phyloP scores from a whole-genome alignment of 2,888 invertebrate species.

The Dichetophora obliterata region DNA sequence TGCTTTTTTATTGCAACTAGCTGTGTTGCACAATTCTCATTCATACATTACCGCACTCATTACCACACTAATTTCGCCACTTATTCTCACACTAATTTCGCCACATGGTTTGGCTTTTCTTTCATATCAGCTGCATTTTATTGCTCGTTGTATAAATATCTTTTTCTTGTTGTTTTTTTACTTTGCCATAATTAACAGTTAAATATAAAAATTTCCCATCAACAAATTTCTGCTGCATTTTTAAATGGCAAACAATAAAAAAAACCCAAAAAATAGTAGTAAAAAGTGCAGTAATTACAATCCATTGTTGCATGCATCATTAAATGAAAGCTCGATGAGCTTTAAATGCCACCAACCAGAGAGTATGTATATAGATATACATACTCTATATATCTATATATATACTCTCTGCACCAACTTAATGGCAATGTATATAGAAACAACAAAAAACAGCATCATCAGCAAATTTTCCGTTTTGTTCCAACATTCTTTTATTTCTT shows the following conservation, averaged over 20 bases:
- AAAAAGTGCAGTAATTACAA: slow-evolving; percentile 2
- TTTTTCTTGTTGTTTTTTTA: background rate
- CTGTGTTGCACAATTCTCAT: slow-evolving; percentile 2
- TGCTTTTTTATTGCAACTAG: background rate
- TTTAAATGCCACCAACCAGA: slow-evolving; percentile 3
- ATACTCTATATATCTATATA: too few species aligned
- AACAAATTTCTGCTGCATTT: background rate
- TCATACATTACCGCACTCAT: background rate
- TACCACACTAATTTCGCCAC: background rate
- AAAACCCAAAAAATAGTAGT: too few species aligned
- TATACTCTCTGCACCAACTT: too few species aligned
- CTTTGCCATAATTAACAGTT: background rate
- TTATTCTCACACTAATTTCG: slow-evolving; percentile 3
- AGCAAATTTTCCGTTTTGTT: background rate
- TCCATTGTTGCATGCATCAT: background rate
- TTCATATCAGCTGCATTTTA: background rate
- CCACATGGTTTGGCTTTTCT: background rate
- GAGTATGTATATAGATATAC: too few species aligned
- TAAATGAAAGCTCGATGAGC: background rate
- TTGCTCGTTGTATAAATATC: background rate
- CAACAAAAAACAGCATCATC: background rate
- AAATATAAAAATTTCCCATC: slow-evolving; percentile 4
- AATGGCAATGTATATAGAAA: background rate
- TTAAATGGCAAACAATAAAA: background rate
- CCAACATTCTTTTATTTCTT: background rate